Evolutionary conservation across 2,113 vertebrate species (phyloP).

Genomic region (Catharus fuscescens): DNA sequence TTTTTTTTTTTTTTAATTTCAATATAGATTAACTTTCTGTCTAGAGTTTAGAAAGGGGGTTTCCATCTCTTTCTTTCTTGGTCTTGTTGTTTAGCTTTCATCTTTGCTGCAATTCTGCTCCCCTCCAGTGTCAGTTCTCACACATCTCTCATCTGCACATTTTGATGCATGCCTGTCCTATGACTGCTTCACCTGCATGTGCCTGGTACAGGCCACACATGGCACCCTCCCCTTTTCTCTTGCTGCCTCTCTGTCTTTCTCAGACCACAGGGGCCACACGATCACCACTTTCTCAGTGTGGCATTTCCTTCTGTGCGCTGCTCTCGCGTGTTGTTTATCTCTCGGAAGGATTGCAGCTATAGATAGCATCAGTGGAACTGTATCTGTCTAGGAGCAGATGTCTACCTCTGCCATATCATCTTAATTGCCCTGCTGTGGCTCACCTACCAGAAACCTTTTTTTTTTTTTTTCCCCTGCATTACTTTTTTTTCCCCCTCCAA

Average conservation of each 20-base stretch:
- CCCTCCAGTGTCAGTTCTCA: constrained; percentile 29
- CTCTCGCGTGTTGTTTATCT: constrained; percentile 79
- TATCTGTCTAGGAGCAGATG: constrained; percentile 87
- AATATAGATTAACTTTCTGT: neutral
- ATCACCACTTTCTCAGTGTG: constrained; percentile 78
- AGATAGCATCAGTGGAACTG: constrained; percentile 83
- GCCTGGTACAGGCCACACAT: neutral
- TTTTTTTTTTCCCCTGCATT: neutral
- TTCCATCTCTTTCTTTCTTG: neutral
- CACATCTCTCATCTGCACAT: neutral
- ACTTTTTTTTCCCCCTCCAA: neutral
- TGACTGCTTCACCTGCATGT: constrained; percentile 32
- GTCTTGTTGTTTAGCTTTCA: neutral
- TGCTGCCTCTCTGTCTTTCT: constrained; percentile 50
- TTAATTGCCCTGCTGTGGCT: constrained; percentile 78
- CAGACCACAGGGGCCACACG: constrained; percentile 79
- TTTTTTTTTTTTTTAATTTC: neutral
- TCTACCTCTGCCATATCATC: constrained; percentile 77
- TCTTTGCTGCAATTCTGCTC: constrained; percentile 35
- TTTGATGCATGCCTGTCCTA: neutral
- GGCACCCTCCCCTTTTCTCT: constrained; percentile 19
- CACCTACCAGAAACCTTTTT: constrained; percentile 72
- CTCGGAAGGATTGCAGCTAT: constrained; percentile 73
- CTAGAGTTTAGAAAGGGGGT: neutral
- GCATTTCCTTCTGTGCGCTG: constrained; percentile 75